Evolutionary conservation across 2,888 invertebrate species (phyloP).

Genomic region (Nowickia ferox): DNA sequence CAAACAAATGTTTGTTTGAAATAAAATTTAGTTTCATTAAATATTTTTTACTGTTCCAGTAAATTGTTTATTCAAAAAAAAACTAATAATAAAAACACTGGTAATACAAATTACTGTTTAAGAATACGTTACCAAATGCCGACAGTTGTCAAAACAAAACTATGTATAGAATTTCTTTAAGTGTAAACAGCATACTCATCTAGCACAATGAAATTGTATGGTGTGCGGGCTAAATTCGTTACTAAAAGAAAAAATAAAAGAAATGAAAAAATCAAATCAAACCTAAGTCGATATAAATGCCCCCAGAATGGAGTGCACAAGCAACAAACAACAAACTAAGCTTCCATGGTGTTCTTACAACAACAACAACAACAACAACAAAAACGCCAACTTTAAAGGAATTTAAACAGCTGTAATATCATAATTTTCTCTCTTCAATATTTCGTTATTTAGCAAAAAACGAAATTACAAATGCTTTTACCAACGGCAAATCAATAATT

Average conservation of each 20-base stretch:
- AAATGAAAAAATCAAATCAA: slow-evolving; percentile 4
- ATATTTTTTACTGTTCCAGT: too few relatives aligned
- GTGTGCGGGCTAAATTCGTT: background rate
- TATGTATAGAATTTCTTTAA: background rate
- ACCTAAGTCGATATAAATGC: slow-evolving; percentile 33
- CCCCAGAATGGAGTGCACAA: slow-evolving; percentile 18
- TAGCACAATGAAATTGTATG: slow-evolving; percentile 17
- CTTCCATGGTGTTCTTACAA: slow-evolving; percentile 29
- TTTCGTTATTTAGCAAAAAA: too few relatives aligned
- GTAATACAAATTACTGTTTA: too few relatives aligned
- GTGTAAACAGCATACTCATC: slow-evolving; percentile 28
- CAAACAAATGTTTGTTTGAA: too few relatives aligned
- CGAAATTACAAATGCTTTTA: too few relatives aligned
- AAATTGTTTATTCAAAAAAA: too few relatives aligned
- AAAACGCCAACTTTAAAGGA: background rate
- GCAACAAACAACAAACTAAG: slow-evolving; percentile 1
- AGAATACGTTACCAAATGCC: too few relatives aligned
- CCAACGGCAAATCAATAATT: too few relatives aligned
- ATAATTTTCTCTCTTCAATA: too few relatives aligned
- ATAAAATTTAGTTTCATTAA: too few relatives aligned
- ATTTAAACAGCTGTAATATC: background rate
- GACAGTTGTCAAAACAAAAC: background rate
- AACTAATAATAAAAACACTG: too few relatives aligned
- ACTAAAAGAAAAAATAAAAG: background rate
- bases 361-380: background rate